These are phyloP conservation scores for Polypterus bichir DNA, from an alignment of 2,113 vertebrate genomes.

Conservation along the genomic window DNA sequence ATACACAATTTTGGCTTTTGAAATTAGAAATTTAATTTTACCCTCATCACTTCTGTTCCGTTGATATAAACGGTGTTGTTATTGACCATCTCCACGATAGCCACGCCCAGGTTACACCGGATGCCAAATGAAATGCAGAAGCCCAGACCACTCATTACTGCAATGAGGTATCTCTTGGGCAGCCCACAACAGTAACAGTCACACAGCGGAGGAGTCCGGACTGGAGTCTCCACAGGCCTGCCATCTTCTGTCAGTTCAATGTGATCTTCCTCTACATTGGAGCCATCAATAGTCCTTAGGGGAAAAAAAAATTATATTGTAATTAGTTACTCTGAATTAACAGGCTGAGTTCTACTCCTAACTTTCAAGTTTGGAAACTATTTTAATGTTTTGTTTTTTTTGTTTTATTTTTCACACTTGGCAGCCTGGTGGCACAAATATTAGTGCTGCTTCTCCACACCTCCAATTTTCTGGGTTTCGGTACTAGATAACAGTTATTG, in stretches of 20 bases:
- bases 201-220: conserved; percentile 30
- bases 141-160: conserved; percentile 89
- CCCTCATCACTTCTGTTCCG: conserved; percentile 80
- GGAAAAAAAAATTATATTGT: too few relatives aligned
- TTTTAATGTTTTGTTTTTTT: too few relatives aligned
- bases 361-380: too few relatives aligned
- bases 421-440: too few relatives aligned
- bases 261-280: conserved; percentile 51
- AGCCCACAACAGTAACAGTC: conserved; percentile 75
- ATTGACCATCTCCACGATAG: conserved; percentile 97
- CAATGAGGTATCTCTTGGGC: conserved; percentile 92
- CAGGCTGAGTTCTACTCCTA: too few relatives aligned
- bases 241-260: conserved; percentile 84
- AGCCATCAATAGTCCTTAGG: conserved; percentile 76
- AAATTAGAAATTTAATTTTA: conserved; percentile 25
- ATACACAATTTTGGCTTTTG: not conserved
- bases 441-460: too few relatives aligned
- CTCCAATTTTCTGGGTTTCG: too few relatives aligned
- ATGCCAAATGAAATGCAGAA: conserved; percentile 98
- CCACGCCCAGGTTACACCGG: conserved; percentile 89
- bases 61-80: conserved; percentile 83
- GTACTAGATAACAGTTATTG: too few relatives aligned
- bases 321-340: too few relatives aligned
- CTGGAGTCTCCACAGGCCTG: conserved; percentile 38
- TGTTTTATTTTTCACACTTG: too few relatives aligned